A percentile compares a stretch with the other conserved stretches of the same genome.
Evolutionary conservation across 2,888 invertebrate species (phyloP).

Genomic region (Leptopilina drosophilae): DNA sequence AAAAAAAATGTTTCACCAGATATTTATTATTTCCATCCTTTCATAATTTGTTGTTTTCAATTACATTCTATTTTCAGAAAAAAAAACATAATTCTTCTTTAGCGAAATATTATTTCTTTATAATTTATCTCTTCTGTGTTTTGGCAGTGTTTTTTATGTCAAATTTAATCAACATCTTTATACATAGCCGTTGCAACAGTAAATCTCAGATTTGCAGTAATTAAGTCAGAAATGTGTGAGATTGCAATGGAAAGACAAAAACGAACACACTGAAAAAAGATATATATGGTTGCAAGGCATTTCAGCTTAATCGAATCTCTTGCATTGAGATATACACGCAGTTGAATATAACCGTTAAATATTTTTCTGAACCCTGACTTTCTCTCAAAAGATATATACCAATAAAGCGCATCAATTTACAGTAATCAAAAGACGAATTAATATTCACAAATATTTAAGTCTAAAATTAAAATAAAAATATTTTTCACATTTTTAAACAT

Average conservation of each 20-base stretch:
- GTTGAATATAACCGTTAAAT: background rate
- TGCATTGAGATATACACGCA: background rate
- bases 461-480: background rate
- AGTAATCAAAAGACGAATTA: background rate
- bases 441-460: background rate
- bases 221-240: slow-evolving; percentile 1
- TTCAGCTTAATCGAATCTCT: background rate
- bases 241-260: background rate
- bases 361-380: slow-evolving; percentile 26
- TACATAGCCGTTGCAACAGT: background rate
- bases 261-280: background rate
- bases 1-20: too few relatives aligned
- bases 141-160: background rate
- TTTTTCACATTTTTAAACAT: background rate
- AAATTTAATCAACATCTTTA: slow-evolving; percentile 1
- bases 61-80: too few relatives aligned
- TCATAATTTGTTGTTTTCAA: too few relatives aligned
- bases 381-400: slow-evolving; percentile 3
- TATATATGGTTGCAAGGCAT: background rate
- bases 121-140: too few relatives aligned
- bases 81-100: too few relatives aligned
- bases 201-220: slow-evolving; percentile 12
- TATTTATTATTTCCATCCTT: too few relatives aligned
- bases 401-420: background rate
- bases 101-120: too few relatives aligned